Evolutionary conservation across 2,888 invertebrate genomes (phyloP), one percentile per base, ranked within the genome.

Genomic region (Uloborus plumipes): DNA sequence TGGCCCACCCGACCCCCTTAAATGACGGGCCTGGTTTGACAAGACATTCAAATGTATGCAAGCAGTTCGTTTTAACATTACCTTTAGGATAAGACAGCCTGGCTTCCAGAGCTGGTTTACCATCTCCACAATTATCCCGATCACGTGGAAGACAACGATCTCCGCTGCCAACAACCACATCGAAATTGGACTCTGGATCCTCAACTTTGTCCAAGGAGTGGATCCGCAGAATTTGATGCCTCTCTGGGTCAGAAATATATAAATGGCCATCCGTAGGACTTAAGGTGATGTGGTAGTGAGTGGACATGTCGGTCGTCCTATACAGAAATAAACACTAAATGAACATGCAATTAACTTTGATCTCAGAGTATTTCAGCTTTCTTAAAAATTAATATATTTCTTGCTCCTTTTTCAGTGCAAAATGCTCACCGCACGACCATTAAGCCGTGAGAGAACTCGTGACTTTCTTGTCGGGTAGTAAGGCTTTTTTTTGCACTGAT

Each of bases 61-160:
- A 26, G 26, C 2, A 39, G 1, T 39, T 39, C 9, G 1, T 1
- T 22, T 26, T 26, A 15, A 0, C 16, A 7, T 50, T 81, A 87
- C 97, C 97, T 91, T 99, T 99, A 0, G 99, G 97, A 89, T 97
- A 97, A 0, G 96, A 95, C 11, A 99, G 91, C 88, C 97, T 96
- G 0, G 99, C 98, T 88, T 96, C 95, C 75, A 95, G 92, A 0
- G 98, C 98, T 65, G 94, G 89, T 0, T 96, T 97, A 1, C 97
- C 97, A 88, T 99, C 99, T 0, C 99, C 99, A 89, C 99, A 99
- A 87, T 96, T 95, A 0, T 96, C 95, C 88, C 96, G 95, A 88
- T 96, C 96, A 2, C 97, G 96, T 0, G 96, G 96, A 4, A 96
- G 90, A 88, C 98, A 98, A 86, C 97, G 92, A 89, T 97, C 96